phyloP scores from a whole-genome alignment of 1,140 invertebrate genomes.

The Antheraea mylitta region DNA sequence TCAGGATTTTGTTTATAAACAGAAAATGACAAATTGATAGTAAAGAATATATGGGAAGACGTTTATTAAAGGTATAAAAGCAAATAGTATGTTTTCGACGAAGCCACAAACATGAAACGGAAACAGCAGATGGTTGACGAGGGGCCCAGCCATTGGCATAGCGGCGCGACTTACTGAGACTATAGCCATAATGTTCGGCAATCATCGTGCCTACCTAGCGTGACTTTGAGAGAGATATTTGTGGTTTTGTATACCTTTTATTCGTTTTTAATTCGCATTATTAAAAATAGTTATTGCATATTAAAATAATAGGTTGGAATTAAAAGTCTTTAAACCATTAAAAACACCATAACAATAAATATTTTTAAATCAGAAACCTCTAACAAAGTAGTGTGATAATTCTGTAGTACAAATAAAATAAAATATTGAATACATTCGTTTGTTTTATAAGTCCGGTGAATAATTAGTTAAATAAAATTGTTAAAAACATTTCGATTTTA shows the following conservation, averaged over 20 bases:
- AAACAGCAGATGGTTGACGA: slow-evolving; percentile 6
- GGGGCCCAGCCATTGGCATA: neutral
- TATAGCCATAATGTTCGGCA: slow-evolving; percentile 41
- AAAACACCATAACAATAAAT: no score
- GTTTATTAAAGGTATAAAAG: neutral
- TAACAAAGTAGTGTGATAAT: no score
- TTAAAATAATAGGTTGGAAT: no score
- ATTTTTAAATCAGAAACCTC: no score
- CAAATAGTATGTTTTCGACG: slow-evolving; percentile 7
- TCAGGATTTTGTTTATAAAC: neutral
- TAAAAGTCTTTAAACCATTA: no score
- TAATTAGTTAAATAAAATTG: no score
- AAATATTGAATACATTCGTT: no score
- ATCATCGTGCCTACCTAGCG: slow-evolving; percentile 42
- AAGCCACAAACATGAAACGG: slow-evolving; percentile 12
- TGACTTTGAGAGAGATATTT: slow-evolving; percentile 34
- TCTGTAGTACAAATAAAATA: no score
- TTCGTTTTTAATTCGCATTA: neutral
- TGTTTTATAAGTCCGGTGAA: no score
- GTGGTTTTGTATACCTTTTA: neutral
- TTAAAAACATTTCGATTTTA: no score
- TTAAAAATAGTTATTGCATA: neutral
- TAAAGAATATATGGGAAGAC: neutral
- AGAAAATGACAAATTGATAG: slow-evolving; percentile 4
- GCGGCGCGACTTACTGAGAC: no score